A percentile compares a stretch with the other conserved stretches of the same genome.
Conservation (phyloP, 2,888 invertebrate genomes). For the Deilephila elpenor region DNA sequence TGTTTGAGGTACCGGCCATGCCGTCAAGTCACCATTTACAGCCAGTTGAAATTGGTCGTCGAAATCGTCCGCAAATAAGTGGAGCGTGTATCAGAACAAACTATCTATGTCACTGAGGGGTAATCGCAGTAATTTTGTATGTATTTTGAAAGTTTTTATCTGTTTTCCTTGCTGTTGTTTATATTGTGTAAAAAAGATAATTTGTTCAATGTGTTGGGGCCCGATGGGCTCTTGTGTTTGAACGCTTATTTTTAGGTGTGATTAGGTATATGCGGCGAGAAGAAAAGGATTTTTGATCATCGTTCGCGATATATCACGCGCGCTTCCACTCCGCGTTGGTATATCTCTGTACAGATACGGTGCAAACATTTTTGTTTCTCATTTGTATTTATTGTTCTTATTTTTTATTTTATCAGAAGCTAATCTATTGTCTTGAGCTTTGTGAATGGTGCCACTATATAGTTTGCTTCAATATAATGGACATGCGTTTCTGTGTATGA, state of each 20-base stretch:
- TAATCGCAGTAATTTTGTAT: constrained; percentile 39
- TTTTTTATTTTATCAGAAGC: constrained; percentile 45
- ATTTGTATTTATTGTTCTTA: constrained; percentile 54
- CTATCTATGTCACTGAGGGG: constrained; percentile 63
- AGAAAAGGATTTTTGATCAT: constrained; percentile 90
- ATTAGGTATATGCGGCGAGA: constrained; percentile 75
- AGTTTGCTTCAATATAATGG: constrained; percentile 28
- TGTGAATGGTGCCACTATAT: constrained; percentile 29
- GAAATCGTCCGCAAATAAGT: constrained; percentile 62
- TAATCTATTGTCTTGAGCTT: constrained; percentile 29
- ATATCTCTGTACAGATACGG: constrained; percentile 80
- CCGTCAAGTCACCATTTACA: constrained; percentile 32
- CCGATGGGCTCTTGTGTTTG: constrained; percentile 68
- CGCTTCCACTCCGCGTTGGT: constrained; percentile 55
- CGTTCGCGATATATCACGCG: constrained; percentile 76
- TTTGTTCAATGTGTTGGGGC: constrained; percentile 78
- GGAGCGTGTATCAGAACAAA: constrained; percentile 75
- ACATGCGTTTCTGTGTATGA: constrained; percentile 28
- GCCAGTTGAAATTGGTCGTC: constrained; percentile 73
- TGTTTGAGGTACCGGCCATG: constrained; percentile 17
- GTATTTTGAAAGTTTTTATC: constrained; percentile 47
- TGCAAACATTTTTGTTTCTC: constrained; percentile 73
- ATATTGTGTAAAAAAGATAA: constrained; percentile 72
- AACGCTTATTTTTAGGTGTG: constrained; percentile 83
- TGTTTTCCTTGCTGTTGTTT: constrained; percentile 49